Evolutionary conservation across 1,140 invertebrate species (phyloP).

Genomic region (Penaeus chinensis): DNA sequence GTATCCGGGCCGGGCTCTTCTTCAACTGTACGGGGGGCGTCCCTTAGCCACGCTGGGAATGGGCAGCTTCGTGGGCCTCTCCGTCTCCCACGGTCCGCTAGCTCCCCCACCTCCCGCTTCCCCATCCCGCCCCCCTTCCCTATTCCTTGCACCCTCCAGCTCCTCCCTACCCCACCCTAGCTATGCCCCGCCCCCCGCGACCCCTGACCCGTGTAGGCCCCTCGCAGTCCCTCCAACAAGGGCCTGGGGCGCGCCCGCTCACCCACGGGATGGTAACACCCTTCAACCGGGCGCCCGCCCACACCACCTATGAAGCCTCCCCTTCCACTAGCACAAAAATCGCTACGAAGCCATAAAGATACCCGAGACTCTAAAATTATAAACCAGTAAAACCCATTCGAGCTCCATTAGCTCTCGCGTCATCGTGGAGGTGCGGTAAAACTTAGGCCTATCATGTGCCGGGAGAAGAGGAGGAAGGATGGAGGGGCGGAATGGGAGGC

Average conservation of each 20-base stretch:
- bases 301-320: background rate
- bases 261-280: background rate
- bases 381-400: too few species aligned
- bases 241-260: background rate
- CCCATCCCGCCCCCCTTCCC: background rate
- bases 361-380: too few species aligned
- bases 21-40: constrained; percentile 26
- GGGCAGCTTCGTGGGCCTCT: constrained; percentile 8
- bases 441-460: too few species aligned
- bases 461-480: background rate
- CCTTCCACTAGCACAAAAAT: too few species aligned
- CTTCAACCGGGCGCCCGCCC: constrained; percentile 2
- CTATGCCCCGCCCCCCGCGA: constrained; percentile 2
- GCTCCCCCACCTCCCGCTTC: background rate
- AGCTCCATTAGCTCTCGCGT: too few species aligned
- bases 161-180: constrained; percentile 1
- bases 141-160: too few species aligned
- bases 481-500: background rate
- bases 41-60: constrained; percentile 18
- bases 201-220: background rate
- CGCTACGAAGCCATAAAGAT: too few species aligned
- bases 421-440: too few species aligned
- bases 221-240: constrained; percentile 4
- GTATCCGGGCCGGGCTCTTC: background rate
- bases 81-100: constrained; percentile 20